Evolutionary conservation across 2,888 invertebrate species (phyloP), one percentile per base, ranked within the genome.

Genomic region (Pollenia amentaria): DNA sequence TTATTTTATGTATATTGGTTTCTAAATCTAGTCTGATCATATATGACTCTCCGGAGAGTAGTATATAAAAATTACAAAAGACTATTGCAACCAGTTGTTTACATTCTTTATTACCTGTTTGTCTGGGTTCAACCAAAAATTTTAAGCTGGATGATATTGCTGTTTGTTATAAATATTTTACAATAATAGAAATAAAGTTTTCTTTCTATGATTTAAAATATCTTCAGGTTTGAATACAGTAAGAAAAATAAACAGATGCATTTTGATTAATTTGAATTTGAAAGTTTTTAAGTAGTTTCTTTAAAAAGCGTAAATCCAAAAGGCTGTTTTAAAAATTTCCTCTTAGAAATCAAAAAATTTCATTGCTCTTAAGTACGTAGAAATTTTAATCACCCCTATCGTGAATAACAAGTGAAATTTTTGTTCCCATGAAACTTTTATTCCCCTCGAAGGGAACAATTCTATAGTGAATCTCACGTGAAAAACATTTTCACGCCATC

Each of bases 21-120:
- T 40, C 10, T 44, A 57, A 38, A 77, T 57, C 38, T 77, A 67
- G 55, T 77, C 55, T 51, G 62, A 44, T 38, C 42, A 65, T 38
- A 53, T 42, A 64, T 42, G 53, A 53, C 46, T 48, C 9, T n/a
- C 18, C 38, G 44, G 10, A 44, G 60, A 44, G 16, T 16, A 57
- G 3, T 6, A 9, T 29, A 6, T 65, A 21, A 46, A 40, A 18
- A 40, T 38, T 53, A 12, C 40, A 53, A 70, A 60, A 73, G 29
- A 16, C 18, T 64, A 21, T 18, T 67, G 53, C 16, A 21, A 60
- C 51, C 48, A 85, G 81, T 81, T 85, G 53, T 62, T 82, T 65
- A 72, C 53, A 60, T 81, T 69, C 57, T 82, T 48, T 75, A 42
- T 72, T 65, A n/a, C 14, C 14, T n/a, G 81, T 57, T 57, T 65